Base-by-base conservation (phyloP, 2,888 invertebrate species). In the Leptopilina drosophilae region DNA sequence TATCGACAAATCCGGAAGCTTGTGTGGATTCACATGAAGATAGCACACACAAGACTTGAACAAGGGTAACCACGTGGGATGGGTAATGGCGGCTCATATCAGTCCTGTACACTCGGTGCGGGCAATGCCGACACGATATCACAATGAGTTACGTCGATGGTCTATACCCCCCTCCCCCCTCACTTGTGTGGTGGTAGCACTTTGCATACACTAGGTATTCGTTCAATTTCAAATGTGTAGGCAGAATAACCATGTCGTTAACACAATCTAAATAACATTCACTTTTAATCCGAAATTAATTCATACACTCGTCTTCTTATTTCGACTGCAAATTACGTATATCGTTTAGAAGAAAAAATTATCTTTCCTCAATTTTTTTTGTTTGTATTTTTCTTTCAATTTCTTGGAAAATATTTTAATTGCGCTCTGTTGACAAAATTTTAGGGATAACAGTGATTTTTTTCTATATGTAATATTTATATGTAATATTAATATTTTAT, bases 51-150 rank as follows among this genome's bases (percentile, higher is more conserved):
- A 82, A 84, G 84, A 84, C 83, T 86, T 84, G 86, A 77, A 80
- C 80, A 83, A 78, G 84, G 81, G 85, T 78, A 84, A 85, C 42
- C 82, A 83, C 79, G 15, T 81, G 82, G 85, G 82, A 78, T 82
- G 83, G 83, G 83, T 83, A 84, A 84, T 84, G 81, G 83, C 64
- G 73, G 85, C 79, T 82, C 84, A 85, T 87, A 87, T 87, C 88
- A 87, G 88, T 85, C 85, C 85, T 82, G 87, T 86, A 85, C 88
- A 87, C 86, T 85, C 88, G 69, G 69, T 56, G 80, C 64, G 78
- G 77, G 81, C 81, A 81, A 81, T 81, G 81, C 84, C 83, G 77
- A 82, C 84, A 82, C 78, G 82, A 85, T 85, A 84, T 84, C 78
- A 81, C 82, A 73, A 79, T 84, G 85, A 85, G 84, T 84, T 84